These are phyloP conservation scores for Ctenochaetus hawaiiensis DNA, from an alignment of 2,797 vertebrate genomes.

Conservation along the genomic window DNA sequence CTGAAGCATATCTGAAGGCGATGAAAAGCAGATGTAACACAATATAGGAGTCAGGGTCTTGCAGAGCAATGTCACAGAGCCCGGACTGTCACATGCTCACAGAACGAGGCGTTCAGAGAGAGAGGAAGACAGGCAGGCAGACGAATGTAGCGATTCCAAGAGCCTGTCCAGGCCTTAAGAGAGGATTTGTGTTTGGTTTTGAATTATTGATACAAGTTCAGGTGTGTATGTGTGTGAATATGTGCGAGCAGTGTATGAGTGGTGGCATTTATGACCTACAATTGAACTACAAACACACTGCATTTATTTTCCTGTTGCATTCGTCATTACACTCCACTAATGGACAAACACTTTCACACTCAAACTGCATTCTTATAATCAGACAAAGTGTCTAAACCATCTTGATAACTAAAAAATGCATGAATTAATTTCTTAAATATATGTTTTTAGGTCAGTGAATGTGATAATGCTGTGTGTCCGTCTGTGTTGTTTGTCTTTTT, in stretches of 20 bases:
- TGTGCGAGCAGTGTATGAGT: background rate
- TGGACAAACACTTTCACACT: background rate
- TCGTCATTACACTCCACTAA: background rate
- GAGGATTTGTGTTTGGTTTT: background rate
- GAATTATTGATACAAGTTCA: background rate
- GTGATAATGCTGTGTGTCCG: conserved; percentile 1
- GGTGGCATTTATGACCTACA: background rate
- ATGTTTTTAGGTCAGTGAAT: background rate
- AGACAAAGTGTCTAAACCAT: background rate
- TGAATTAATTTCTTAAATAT: background rate
- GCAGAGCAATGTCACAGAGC: conserved; percentile 6
- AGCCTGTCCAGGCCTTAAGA: background rate
- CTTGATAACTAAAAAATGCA: background rate
- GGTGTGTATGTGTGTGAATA: conserved; percentile 2
- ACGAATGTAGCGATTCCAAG: background rate
- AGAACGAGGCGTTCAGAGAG: conserved; percentile 6
- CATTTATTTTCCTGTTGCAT: background rate
- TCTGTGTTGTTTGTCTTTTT: background rate
- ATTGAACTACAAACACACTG: background rate
- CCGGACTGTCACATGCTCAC: conserved; percentile 9
- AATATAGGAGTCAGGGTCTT: conserved; percentile 29
- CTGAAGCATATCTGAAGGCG: conserved; percentile 14
- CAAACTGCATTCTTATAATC: background rate
- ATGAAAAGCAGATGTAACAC: conserved; percentile 49
- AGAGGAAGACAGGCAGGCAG: background rate